Base-by-base conservation (phyloP, 2,797 vertebrate species). In the Ambastaia sidthimunki region DNA sequence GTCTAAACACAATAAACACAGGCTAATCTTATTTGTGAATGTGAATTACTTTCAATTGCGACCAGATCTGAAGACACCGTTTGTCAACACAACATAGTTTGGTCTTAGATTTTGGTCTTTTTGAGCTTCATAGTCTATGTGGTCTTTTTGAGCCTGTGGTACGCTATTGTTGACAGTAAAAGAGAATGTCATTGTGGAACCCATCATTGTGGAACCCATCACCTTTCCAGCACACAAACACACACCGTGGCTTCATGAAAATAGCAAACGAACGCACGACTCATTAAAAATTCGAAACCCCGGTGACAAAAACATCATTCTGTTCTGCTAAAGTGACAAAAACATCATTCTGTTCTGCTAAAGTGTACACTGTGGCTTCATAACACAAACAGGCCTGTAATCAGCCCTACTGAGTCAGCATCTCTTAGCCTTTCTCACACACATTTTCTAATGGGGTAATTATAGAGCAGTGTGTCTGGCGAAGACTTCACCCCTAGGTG, bases 381-480 rank as follows among this genome's bases (percentile, higher is more conserved):
- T 59, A 82, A 82, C 50, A 72, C 50, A 16, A 69, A n/a, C 11
- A 34, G 66, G 70, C 78, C 78, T 84, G 52, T 87, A 81, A 87
- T 85, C 59, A 74, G 57, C 65, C 28, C 21, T 78, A 74, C 57
- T 3, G 62, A 81, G 80, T 86, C 78, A 86, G 80, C 59, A 13
- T 70, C 81, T 80, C 79, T 52, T 19, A 5, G 13, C 63, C 4
- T 16, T 34, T 57, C 21, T 21, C 47, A 80, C n/a, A 66, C 37
- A 60, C 16, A 37, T n/a, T 54, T 18, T 31, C 68, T 52, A 69
- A 73, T 55, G 78, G 67, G 59, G 59, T 37, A 74, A 78, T 71
- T 82, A 80, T 70, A 84, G 65, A 71, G 73, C 10, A 16, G 50
- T 9, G 52, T 12, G 18, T 66, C 15, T 13, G 50, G 21, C 54